Evolutionary conservation across 2,888 invertebrate genomes (phyloP).

Genomic region (Zele albiditarsus): DNA sequence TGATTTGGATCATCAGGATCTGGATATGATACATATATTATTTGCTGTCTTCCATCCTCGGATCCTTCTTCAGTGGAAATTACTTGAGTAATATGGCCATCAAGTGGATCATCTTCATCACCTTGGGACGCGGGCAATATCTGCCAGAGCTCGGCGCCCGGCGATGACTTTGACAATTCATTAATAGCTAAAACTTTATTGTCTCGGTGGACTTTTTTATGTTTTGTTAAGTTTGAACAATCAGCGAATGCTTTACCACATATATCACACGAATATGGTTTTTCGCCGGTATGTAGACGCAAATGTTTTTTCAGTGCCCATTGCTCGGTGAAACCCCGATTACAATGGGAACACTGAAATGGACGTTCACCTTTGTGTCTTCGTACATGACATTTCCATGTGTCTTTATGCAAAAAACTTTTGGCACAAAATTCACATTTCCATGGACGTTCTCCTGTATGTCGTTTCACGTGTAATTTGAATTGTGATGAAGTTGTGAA

Average conservation of each 20-base stretch:
- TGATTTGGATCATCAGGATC: constrained; percentile 72
- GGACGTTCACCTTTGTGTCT: constrained; percentile 80
- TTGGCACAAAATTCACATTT: constrained; percentile 77
- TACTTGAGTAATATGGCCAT: constrained; percentile 64
- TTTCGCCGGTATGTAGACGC: constrained; percentile 80
- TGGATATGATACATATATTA: constrained; percentile 75
- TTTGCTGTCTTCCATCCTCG: constrained; percentile 71
- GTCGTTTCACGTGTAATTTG: constrained; percentile 79
- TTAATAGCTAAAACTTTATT: constrained; percentile 58
- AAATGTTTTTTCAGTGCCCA: constrained; percentile 80
- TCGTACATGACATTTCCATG: constrained; percentile 79
- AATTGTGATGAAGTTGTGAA: constrained; percentile 86
- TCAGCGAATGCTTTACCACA: constrained; percentile 85
- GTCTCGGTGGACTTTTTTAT: constrained; percentile 75
- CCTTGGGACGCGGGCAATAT: constrained; percentile 63
- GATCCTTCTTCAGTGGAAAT: constrained; percentile 62
- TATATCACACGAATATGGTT: constrained; percentile 81
- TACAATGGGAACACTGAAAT: constrained; percentile 77
- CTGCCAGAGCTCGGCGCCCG: constrained; percentile 64
- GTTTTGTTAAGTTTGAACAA: constrained; percentile 83
- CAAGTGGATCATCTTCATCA: constrained; percentile 57
- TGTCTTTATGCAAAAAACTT: constrained; percentile 77
- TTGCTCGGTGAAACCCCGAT: constrained; percentile 79
- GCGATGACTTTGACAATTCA: constrained; percentile 54
- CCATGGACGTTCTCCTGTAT: constrained; percentile 77